Evolutionary conservation across 2,113 vertebrate species (phyloP).

Genomic region (Sus scrofa): DNA sequence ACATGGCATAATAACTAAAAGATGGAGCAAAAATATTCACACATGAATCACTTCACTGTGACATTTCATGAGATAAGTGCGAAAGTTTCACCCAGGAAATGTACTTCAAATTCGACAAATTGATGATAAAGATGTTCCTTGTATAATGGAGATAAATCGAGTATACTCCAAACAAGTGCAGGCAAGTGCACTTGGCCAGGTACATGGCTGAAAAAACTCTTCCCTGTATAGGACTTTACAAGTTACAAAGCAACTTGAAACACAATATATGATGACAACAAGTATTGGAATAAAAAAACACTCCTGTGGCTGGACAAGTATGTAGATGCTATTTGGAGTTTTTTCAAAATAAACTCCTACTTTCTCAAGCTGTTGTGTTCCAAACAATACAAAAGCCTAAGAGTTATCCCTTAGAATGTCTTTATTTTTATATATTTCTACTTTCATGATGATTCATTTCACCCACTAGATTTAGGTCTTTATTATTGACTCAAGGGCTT

Average conservation of each 20-base stretch:
- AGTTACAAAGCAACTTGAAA: neutral
- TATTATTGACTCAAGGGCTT: neutral
- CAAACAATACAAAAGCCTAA: neutral
- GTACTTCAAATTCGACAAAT: neutral
- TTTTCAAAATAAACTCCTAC: slow-evolving; percentile 26
- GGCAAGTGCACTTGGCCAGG: neutral
- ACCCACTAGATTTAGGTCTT: neutral
- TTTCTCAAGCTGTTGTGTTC: neutral
- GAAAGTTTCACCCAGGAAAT: neutral
- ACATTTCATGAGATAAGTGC: neutral
- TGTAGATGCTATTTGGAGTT: neutral
- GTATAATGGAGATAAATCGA: neutral
- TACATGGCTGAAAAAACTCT: neutral
- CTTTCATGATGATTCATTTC: neutral
- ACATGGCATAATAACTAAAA: neutral
- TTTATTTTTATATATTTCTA: slow-evolving; percentile 4
- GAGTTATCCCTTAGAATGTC: neutral
- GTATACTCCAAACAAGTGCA: neutral
- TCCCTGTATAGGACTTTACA: neutral
- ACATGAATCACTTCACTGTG: neutral
- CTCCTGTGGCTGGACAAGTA: neutral
- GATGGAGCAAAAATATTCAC: neutral
- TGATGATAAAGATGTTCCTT: neutral
- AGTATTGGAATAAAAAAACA: neutral
- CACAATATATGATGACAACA: neutral